Conservation (phyloP, 2,888 invertebrate genomes). For the Brachyopa scutellaris region DNA sequence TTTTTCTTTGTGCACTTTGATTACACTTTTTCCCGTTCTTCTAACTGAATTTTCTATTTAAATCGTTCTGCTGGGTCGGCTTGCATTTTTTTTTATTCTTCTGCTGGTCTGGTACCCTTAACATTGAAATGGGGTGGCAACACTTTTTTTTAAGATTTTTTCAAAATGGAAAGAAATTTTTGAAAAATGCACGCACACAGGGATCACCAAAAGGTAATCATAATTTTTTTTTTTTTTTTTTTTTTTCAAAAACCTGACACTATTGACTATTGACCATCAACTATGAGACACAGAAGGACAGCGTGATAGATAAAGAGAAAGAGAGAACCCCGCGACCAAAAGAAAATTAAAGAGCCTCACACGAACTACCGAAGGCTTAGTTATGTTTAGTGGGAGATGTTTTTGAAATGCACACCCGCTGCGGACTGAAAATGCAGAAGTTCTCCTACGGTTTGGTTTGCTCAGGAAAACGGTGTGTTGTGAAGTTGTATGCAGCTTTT, state of each 20-base stretch:
- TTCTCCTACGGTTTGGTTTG: slow-evolving; percentile 48
- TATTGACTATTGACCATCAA: slow-evolving; percentile 40
- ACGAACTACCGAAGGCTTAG: slow-evolving; percentile 59
- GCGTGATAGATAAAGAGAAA: slow-evolving; percentile 29
- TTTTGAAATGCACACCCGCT: slow-evolving; percentile 81
- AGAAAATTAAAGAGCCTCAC: slow-evolving; percentile 55
- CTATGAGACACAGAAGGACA: slow-evolving; percentile 24
- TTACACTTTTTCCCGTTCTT: slow-evolving; percentile 20
- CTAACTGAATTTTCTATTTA: slow-evolving; percentile 36
- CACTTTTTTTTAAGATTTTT: slow-evolving; percentile 50
- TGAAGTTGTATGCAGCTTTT: slow-evolving; percentile 60
- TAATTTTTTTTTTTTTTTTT: too few relatives aligned
- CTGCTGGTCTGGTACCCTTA: slow-evolving; percentile 52
- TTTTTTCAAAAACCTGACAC: slow-evolving; percentile 24
- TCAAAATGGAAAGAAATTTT: slow-evolving; percentile 28
- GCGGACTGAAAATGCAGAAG: slow-evolving; percentile 80
- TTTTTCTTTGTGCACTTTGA: slow-evolving; percentile 42
- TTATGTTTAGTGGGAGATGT: slow-evolving; percentile 73
- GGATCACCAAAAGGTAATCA: neutral
- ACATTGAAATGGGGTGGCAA: slow-evolving; percentile 53
- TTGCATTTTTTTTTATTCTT: slow-evolving; percentile 13
- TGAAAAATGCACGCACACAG: slow-evolving; percentile 7
- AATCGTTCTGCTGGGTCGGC: slow-evolving; percentile 29
- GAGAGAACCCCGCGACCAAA: slow-evolving; percentile 50
- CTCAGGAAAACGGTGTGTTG: slow-evolving; percentile 42